phyloP scores from a whole-genome alignment of 2,888 invertebrate genomes.

The Trimorus sp. region DNA sequence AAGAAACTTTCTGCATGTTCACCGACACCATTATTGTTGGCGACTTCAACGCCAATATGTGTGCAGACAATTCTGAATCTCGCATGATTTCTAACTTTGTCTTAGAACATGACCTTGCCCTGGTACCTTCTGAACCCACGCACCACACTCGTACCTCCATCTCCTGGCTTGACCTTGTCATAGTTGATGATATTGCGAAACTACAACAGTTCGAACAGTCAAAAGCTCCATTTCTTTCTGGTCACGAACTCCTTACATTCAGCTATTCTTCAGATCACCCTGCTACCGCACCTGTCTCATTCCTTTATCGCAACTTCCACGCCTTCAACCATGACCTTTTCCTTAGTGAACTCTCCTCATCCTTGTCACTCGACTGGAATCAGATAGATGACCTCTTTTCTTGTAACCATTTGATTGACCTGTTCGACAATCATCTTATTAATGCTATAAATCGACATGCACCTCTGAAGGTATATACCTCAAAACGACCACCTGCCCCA shows the following conservation, averaged over 20 bases:
- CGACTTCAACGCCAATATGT: constrained; percentile 4
- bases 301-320: neutral
- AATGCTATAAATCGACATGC: neutral
- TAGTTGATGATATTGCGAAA: neutral
- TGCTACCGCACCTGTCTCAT: neutral
- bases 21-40: too few species aligned
- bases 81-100: neutral
- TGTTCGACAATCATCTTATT: neutral
- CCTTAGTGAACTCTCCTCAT: neutral
- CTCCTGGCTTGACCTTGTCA: constrained; percentile 1
- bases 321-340: neutral
- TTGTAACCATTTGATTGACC: neutral
- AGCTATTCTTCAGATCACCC: neutral
- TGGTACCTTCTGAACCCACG: neutral
- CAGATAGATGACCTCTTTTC: too few species aligned
- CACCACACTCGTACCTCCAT: constrained; percentile 4
- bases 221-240: too few species aligned
- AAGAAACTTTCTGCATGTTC: neutral
- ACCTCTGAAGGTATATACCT: neutral
- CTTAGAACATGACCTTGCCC: neutral
- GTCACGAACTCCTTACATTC: neutral
- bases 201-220: neutral
- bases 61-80: neutral
- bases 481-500: too few species aligned
- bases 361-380: too few species aligned